These are phyloP conservation scores for Platichthys flesus DNA, from an alignment of 2,113 vertebrate genomes.

Conservation along the genomic window DNA sequence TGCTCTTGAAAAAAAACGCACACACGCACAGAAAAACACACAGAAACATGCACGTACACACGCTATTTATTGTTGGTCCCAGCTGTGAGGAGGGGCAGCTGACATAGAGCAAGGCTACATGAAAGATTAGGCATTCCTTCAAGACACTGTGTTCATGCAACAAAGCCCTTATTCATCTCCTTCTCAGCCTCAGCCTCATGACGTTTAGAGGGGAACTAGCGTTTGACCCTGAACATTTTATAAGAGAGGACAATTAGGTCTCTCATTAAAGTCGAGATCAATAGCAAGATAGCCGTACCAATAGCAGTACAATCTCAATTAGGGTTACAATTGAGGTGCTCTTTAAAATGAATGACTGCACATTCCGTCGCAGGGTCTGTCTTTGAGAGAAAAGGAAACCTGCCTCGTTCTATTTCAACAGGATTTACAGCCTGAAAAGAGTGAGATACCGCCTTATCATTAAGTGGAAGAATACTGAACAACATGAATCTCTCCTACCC, in stretches of 20 bases:
- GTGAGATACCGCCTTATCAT: constrained; percentile 7
- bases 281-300: constrained; percentile 60
- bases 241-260: constrained; percentile 71
- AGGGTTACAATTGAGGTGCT: constrained; percentile 63
- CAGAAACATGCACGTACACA: constrained; percentile 14
- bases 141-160: constrained; percentile 53
- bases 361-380: constrained; percentile 16
- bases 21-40: constrained; percentile 27
- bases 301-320: constrained; percentile 61
- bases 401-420: constrained; percentile 30
- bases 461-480: constrained; percentile 23
- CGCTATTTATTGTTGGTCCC: constrained; percentile 70
- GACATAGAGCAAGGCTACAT: constrained; percentile 64
- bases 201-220: constrained; percentile 52
- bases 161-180: constrained; percentile 68
- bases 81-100: constrained; percentile 57
- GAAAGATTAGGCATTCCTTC: constrained; percentile 66
- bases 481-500: constrained; percentile 18
- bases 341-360: constrained; percentile 66
- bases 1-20: constrained; percentile 24
- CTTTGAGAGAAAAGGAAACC: constrained; percentile 41
- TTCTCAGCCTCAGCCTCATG: constrained; percentile 48
- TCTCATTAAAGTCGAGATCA: constrained; percentile 81
- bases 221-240: constrained; percentile 71
- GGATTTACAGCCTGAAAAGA: background rate